Evolutionary conservation across 2,113 vertebrate genomes (phyloP), one percentile per base, ranked within the genome.

Genomic region (Cottus gobio): DNA sequence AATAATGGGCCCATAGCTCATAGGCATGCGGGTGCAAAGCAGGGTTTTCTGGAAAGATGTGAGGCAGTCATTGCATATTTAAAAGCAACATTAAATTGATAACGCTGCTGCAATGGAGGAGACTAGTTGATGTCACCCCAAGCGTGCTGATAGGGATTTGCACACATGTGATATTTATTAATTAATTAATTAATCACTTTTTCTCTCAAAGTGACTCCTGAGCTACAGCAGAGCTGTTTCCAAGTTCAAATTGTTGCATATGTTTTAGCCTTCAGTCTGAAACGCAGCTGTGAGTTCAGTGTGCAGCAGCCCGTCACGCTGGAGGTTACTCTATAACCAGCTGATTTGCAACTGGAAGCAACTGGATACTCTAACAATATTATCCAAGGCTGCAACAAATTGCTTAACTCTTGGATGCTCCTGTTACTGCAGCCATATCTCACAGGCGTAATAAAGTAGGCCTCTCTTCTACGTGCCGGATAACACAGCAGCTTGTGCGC

Each of bases 11-110:
- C 74, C 34, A 37, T 31, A 22, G 20, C 44, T 65, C 26, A 28
- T 0, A 30, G 26, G 31, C 37, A 24, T 74, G 13, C n/a, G 16
- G 48, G 74, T 56, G 48, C 56, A 79, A 71, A 77, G 31, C 56
- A 42, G 48, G 54, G 56, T 18, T 85, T 71, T 70, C 30, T 64
- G 48, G 63, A 82, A 76, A 71, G 75, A 82, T 77, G 83, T 75
- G 56, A 67, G n/a, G 58, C 77, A 63, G 37, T 44, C 11, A 8
- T 22, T 70, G 34, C 52, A 57, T n/a, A 46, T 7, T 56, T 28
- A 57, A 60, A 74, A 70, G 63, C 70, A 66, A 37, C 12, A 73
- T 54, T 44, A 48, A 66, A 71, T 39, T 75, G 50, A 75, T 44
- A 13, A n/a, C 48, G 69, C 79, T 65, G n/a, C 50, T 80, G 80